Percentiles rank a stretch among this genome's conserved stretches.
Conservation (phyloP, 2,888 invertebrate genomes). For the Parnassius glacialis region DNA sequence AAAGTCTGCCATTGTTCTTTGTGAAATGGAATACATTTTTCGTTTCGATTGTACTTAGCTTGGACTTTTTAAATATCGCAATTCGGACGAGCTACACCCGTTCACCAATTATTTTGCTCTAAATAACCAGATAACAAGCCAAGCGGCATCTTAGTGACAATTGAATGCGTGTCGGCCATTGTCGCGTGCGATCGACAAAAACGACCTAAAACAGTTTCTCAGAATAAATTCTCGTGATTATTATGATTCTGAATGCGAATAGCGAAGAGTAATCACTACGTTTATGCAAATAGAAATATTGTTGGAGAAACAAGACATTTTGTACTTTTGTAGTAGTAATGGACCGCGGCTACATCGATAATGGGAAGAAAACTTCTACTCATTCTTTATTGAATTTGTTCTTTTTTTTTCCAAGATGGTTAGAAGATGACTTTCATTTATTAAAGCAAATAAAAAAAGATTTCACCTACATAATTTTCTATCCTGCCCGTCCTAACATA, state of each 20-base stretch:
- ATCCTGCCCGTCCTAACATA: no score
- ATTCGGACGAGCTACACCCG: constrained; percentile 32
- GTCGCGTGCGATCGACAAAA: constrained; percentile 23
- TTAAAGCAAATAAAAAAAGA: no score
- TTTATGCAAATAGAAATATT: constrained; percentile 17
- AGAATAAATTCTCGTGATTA: constrained; percentile 16
- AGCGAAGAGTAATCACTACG: no score
- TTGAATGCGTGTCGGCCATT: constrained; percentile 20
- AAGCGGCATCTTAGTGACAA: constrained; percentile 28
- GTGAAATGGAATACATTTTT: no score
- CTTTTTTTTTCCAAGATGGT: no score
- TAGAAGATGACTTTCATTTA: no score
- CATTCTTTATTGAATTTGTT: no score
- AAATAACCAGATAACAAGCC: constrained; percentile 41
- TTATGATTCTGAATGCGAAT: constrained; percentile 11
- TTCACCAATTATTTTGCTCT: constrained; percentile 40
- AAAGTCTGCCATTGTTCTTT: no score
- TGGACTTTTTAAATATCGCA: constrained; percentile 7
- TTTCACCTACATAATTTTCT: no score
- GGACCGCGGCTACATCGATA: background rate
- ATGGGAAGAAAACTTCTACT: background rate
- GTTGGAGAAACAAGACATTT: constrained; percentile 14
- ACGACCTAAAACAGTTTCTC: constrained; percentile 22
- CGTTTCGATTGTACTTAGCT: background rate
- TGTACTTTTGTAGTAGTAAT: constrained; percentile 4